These are phyloP conservation scores for Macaria notata DNA, from an alignment of 2,888 invertebrate species.

Conservation along the genomic window DNA sequence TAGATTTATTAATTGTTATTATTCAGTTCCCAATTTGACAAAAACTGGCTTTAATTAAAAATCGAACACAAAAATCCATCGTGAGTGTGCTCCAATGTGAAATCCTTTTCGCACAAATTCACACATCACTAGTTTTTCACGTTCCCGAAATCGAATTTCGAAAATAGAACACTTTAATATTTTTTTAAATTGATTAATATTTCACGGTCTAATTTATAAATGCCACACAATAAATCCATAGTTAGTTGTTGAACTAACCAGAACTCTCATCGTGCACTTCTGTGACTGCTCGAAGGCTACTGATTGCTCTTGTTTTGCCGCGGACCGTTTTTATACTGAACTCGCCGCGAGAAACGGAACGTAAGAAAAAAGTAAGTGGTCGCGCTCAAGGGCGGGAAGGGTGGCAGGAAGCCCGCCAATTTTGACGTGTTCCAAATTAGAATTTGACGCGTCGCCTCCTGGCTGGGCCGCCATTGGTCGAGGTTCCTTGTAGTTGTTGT, in stretches of 20 bases:
- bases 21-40: background rate
- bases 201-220: conserved; percentile 27
- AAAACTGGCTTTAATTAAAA: background rate
- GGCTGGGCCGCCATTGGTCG: conserved; percentile 13
- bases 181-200: background rate
- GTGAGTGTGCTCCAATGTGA: conserved; percentile 1
- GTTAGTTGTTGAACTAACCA: conserved; percentile 61
- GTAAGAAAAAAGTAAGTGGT: conserved; percentile 77
- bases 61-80: conserved; percentile 1
- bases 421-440: conserved; percentile 42
- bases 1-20: background rate
- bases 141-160: background rate
- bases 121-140: conserved; percentile 5
- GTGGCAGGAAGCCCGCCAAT: conserved; percentile 71
- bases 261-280: conserved; percentile 81
- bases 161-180: background rate
- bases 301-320: conserved; percentile 74
- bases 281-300: conserved; percentile 81
- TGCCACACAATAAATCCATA: conserved; percentile 22
- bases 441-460: conserved; percentile 25
- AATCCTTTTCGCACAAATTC: background rate
- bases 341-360: conserved; percentile 63
- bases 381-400: conserved; percentile 76
- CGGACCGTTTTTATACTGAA: conserved; percentile 67
- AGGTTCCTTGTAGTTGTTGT: too few relatives aligned